These are phyloP conservation scores for Platyrinchus mystaceus DNA, from an alignment of 2,797 vertebrate species.

Conservation along the genomic window DNA sequence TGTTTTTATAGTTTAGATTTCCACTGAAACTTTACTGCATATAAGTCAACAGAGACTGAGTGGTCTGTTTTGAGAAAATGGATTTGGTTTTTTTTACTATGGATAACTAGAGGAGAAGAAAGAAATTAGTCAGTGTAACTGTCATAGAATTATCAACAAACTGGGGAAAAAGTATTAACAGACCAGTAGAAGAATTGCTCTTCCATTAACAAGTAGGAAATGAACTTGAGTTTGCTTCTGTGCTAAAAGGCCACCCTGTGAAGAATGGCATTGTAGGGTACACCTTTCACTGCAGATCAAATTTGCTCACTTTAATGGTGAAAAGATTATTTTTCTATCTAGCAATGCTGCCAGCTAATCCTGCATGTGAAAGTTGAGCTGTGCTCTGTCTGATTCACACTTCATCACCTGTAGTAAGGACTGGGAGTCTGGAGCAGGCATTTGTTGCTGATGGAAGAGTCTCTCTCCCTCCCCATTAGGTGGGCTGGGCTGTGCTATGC, in stretches of 20 bases:
- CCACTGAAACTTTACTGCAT: background rate
- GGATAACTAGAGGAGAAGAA: background rate
- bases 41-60: background rate
- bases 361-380: constrained; percentile 29
- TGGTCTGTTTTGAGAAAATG: background rate
- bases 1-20: background rate
- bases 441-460: background rate
- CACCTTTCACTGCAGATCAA: background rate
- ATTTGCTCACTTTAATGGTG: constrained; percentile 7
- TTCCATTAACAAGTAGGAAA: background rate
- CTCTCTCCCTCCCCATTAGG: background rate
- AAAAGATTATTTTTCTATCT: constrained; percentile 26
- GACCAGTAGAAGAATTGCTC: background rate
- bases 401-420: constrained; percentile 42
- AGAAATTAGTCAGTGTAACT: background rate
- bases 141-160: background rate
- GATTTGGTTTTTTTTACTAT: background rate
- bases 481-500: background rate
- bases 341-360: constrained; percentile 5
- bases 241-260: background rate
- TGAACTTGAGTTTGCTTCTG: background rate
- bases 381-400: constrained; percentile 23
- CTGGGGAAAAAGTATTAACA: background rate
- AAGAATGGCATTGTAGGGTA: background rate
- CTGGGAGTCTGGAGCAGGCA: background rate